phyloP scores from a whole-genome alignment of 1,140 invertebrate species.

The Leptestheria dahalacensis region DNA sequence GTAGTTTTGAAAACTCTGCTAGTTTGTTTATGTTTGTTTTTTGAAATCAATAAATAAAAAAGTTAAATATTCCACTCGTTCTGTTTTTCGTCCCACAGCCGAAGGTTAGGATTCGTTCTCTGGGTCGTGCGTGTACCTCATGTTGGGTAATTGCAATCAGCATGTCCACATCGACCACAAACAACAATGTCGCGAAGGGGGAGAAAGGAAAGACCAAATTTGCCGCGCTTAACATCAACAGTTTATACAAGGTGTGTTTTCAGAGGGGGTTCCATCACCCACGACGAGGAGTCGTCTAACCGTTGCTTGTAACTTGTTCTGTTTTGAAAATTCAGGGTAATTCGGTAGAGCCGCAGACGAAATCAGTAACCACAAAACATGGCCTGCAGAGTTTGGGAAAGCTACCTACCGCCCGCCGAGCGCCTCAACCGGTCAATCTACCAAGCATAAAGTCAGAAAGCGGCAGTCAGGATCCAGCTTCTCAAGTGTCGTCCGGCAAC shows the following conservation, averaged over 20 bases:
- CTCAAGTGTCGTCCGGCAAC: slow-evolving; percentile 53
- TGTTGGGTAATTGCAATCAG: slow-evolving; percentile 72
- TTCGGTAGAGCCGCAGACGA: slow-evolving; percentile 66
- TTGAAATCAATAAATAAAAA: background rate
- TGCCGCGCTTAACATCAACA: slow-evolving; percentile 94
- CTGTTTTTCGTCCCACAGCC: slow-evolving; percentile 30
- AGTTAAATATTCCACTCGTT: background rate
- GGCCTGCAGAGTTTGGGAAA: slow-evolving; percentile 97
- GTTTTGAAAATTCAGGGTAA: slow-evolving; percentile 49
- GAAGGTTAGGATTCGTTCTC: slow-evolving; percentile 62
- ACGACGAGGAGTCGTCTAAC: background rate
- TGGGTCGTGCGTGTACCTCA: slow-evolving; percentile 48
- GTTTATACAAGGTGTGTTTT: slow-evolving; percentile 72
- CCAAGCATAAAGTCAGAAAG: slow-evolving; percentile 93
- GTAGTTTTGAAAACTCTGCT: background rate
- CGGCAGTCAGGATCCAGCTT: slow-evolving; percentile 53
- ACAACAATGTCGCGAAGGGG: slow-evolving; percentile 59
- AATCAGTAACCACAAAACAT: slow-evolving; percentile 88
- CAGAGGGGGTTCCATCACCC: background rate
- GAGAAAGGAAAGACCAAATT: slow-evolving; percentile 90
- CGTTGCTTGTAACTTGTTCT: background rate
- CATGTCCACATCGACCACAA: slow-evolving; percentile 63
- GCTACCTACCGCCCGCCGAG: slow-evolving; percentile 80
- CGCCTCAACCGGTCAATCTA: slow-evolving; percentile 79
- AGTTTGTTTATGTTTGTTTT: background rate